Base-by-base conservation (phyloP, 2,797 vertebrate species). In the Acropternis orthonyx region DNA sequence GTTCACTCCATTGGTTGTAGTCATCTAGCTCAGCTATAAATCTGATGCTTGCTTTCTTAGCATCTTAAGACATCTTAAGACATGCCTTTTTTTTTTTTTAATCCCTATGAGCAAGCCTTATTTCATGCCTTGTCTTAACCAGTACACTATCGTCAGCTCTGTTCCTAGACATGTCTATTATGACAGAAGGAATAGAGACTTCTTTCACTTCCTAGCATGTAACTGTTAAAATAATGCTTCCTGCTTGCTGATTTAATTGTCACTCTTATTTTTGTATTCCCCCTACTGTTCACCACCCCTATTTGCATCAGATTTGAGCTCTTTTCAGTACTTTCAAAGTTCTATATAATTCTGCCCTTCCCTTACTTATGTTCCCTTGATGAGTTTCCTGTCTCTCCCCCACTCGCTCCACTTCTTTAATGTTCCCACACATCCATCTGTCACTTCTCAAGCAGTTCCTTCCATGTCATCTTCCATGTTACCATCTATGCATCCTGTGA, bases 231-330 rank as follows among this genome's bases (percentile, higher is more conserved):
- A 91, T 91, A 97, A 94, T 89, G 87, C 69, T 96, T 96, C 95
- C 89, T 96, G 78, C 91, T 95, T 91, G 89, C 89, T 96, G 95
- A 92, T 96, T 97, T 97, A 96, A 95, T 95, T 96, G 94, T 96
- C 91, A 81, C 82, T 91, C 92, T 92, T 96, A 96, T 95, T 95
- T 97, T 97, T 94, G 87, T 85, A 91, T 95, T 96, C 76, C 95
- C 91, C 62, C 66, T 95, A 96, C 95, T 95, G 93, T 96, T 96
- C 89, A 46, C 51, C 93, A 94, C 77, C 82, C 91, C 91, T 95
- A 85, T 91, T 96, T 92, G 72, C 91, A 94, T 96, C 87, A 86
- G 54, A 85, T 92, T 72, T 91, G 82, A 94, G 87, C 81, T 95
- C 76, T 84, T 95, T 91, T 91, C 81, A 58, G 87, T 97, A 73